phyloP scores from a whole-genome alignment of 2,113 vertebrate genomes.

The Cricetomys ansorgei region DNA sequence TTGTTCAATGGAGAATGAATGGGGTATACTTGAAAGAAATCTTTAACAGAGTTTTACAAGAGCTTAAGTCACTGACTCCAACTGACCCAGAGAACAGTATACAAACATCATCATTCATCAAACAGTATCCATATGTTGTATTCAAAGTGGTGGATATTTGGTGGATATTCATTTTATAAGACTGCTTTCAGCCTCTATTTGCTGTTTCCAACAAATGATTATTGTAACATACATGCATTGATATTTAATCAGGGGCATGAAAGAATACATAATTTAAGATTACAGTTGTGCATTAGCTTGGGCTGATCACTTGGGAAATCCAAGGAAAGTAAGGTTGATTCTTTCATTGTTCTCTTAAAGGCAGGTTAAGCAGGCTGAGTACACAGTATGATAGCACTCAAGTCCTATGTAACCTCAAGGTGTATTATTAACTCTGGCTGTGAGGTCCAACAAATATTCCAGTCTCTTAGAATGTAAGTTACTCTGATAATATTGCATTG shows the following conservation, averaged over 20 bases:
- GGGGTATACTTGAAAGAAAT: not conserved
- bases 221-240: not conserved
- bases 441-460: not conserved
- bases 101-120: not conserved
- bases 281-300: not conserved
- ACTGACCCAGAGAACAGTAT: not conserved
- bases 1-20: not conserved
- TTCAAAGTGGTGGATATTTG: not conserved
- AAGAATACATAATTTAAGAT: not conserved
- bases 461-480: not conserved
- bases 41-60: not conserved
- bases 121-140: not conserved
- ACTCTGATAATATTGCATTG: not conserved
- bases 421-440: not conserved
- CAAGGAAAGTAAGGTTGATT: not conserved
- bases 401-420: not conserved
- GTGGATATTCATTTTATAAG: not conserved
- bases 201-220: not conserved
- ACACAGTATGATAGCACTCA: not conserved
- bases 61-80: not conserved
- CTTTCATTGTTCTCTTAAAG: not conserved
- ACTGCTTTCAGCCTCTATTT: too few species aligned
- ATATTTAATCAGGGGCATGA: not conserved
- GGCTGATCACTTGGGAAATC: not conserved
- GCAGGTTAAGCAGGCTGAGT: not conserved